These are phyloP conservation scores for Caenorhabditis sp. DNA, from an alignment of 2,888 invertebrate genomes.

Conservation along the genomic window DNA sequence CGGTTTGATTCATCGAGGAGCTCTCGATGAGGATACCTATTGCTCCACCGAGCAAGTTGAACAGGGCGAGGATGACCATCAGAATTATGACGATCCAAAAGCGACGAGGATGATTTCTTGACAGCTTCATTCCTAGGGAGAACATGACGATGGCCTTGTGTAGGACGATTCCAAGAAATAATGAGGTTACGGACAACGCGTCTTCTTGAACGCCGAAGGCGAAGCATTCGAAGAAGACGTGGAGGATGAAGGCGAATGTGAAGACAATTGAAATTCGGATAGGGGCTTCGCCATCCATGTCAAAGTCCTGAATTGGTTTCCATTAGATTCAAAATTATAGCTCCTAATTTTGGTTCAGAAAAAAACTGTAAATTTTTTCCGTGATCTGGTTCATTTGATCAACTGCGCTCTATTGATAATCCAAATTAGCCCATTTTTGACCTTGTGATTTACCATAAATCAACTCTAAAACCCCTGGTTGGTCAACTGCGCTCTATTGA, in stretches of 20 bases:
- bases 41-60: constrained; percentile 54
- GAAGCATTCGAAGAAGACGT: constrained; percentile 62
- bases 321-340: neutral
- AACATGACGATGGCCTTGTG: constrained; percentile 63
- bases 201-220: constrained; percentile 62
- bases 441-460: too few relatives aligned
- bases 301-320: constrained; percentile 14
- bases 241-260: constrained; percentile 58
- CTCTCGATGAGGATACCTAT: constrained; percentile 60
- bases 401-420: neutral
- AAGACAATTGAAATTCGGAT: constrained; percentile 46
- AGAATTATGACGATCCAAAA: constrained; percentile 47
- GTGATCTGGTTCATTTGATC: too few relatives aligned
- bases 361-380: too few relatives aligned
- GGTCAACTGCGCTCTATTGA: too few relatives aligned
- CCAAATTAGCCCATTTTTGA: too few relatives aligned
- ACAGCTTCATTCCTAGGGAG: constrained; percentile 42
- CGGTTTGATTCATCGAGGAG: constrained; percentile 48
- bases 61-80: constrained; percentile 44
- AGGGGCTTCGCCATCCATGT: constrained; percentile 33
- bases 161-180: constrained; percentile 61
- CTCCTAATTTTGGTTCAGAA: neutral
- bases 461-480: too few relatives aligned
- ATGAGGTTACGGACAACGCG: constrained; percentile 44
- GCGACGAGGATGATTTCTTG: constrained; percentile 46